A percentile compares a stretch with the other conserved stretches of the same genome.
These are phyloP conservation scores for Busseola fusca DNA, from an alignment of 2,888 invertebrate species.

Conservation along the genomic window DNA sequence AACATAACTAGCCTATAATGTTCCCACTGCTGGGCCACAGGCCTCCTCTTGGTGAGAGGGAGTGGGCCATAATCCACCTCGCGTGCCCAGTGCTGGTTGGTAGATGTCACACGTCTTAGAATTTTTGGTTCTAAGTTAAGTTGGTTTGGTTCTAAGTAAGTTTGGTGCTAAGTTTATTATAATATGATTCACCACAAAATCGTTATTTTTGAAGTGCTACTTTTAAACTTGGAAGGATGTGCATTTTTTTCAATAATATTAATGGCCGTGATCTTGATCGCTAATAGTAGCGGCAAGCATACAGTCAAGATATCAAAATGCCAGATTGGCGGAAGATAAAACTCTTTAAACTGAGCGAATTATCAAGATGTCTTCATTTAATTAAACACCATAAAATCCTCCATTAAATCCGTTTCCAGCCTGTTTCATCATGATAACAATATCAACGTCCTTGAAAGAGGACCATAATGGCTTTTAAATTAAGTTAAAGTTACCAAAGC, in stretches of 20 bases:
- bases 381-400: slow-evolving; percentile 8
- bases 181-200: no score
- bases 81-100: no score
- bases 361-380: neutral
- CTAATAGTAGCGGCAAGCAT: neutral
- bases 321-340: neutral
- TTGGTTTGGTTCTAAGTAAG: no score
- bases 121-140: no score
- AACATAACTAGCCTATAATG: no score
- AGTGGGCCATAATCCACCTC: no score
- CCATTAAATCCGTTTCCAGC: neutral
- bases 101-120: no score
- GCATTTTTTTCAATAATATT: neutral
- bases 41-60: no score
- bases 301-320: neutral
- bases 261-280: neutral
- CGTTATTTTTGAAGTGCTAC: no score
- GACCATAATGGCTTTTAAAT: slow-evolving; percentile 5
- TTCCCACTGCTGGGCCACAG: no score
- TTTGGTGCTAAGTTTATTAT: no score
- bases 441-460: slow-evolving; percentile 25
- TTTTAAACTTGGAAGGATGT: neutral
- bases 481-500: neutral
- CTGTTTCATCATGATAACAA: neutral
- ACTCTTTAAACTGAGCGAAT: neutral